Evolutionary conservation across 2,797 vertebrate genomes (phyloP).

Genomic region (Microcaecilia unicolor): DNA sequence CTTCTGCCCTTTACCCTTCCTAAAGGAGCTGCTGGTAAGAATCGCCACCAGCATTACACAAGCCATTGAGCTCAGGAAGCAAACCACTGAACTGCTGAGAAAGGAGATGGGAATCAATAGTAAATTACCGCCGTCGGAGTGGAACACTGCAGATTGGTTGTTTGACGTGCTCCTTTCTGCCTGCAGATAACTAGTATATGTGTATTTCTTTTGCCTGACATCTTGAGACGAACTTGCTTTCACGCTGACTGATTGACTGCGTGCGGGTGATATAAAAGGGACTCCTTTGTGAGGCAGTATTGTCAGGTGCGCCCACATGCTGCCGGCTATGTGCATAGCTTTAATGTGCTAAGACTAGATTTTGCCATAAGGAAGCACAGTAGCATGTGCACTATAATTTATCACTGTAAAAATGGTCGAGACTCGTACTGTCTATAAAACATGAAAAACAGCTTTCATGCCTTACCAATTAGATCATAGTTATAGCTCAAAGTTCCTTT

Average conservation of each 20-base stretch:
- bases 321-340: slow-evolving; percentile 54
- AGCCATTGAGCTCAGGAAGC: slow-evolving; percentile 21
- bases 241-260: too few species aligned
- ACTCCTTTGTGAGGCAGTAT: slow-evolving; percentile 40
- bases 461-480: slow-evolving; percentile 62
- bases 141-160: slow-evolving; percentile 34
- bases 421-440: slow-evolving; percentile 64
- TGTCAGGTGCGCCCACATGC: slow-evolving; percentile 17
- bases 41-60: slow-evolving; percentile 2
- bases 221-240: too few species aligned
- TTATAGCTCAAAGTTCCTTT: slow-evolving; percentile 50
- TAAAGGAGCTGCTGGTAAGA: slow-evolving; percentile 13
- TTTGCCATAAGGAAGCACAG: slow-evolving; percentile 41
- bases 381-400: slow-evolving; percentile 50
- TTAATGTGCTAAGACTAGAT: slow-evolving; percentile 43
- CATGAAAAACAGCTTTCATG: slow-evolving; percentile 65
- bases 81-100: slow-evolving; percentile 25
- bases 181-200: slow-evolving; percentile 32
- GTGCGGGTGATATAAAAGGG: slow-evolving; percentile 50
- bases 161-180: slow-evolving; percentile 31
- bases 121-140: slow-evolving; percentile 53
- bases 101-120: slow-evolving; percentile 50
- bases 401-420: slow-evolving; percentile 57
- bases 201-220: too few species aligned
- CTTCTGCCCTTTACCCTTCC: slow-evolving; percentile 12